Percentiles rank a stretch among this genome's conserved stretches.
Evolutionary conservation across 2,797 vertebrate genomes (phyloP).

Genomic region (Tenualosa ilisha): DNA sequence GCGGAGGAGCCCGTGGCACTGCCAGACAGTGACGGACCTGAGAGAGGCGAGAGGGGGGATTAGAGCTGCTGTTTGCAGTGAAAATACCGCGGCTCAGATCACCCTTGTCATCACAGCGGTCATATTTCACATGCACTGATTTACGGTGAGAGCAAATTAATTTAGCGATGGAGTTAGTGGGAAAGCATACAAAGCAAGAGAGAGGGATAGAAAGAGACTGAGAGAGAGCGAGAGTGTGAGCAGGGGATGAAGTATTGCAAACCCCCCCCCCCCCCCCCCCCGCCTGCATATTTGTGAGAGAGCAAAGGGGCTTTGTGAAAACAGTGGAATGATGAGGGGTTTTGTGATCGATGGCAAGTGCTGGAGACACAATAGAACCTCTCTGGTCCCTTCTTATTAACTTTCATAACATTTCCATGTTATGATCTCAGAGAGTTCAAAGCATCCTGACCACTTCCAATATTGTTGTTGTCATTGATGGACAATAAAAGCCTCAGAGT

Average conservation of each 20-base stretch:
- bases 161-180: background rate
- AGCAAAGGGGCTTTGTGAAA: background rate
- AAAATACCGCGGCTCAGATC: slow-evolving; percentile 11
- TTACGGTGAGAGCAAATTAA: slow-evolving; percentile 14
- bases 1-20: background rate
- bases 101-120: background rate
- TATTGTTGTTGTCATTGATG: background rate
- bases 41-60: background rate
- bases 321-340: slow-evolving; percentile 3
- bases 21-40: background rate
- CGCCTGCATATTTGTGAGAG: background rate
- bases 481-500: background rate
- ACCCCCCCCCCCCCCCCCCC: background rate
- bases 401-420: slow-evolving; percentile 10
- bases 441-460: background rate
- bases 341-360: background rate
- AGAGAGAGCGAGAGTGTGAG: background rate
- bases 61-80: slow-evolving; percentile 21
- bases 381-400: background rate
- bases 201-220: slow-evolving; percentile 53
- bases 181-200: background rate
- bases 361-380: slow-evolving; percentile 7
- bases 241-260: background rate
- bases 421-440: background rate
- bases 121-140: slow-evolving; percentile 16